phyloP scores from a whole-genome alignment of 2,797 vertebrate species.

The Thalassophryne amazonica region DNA sequence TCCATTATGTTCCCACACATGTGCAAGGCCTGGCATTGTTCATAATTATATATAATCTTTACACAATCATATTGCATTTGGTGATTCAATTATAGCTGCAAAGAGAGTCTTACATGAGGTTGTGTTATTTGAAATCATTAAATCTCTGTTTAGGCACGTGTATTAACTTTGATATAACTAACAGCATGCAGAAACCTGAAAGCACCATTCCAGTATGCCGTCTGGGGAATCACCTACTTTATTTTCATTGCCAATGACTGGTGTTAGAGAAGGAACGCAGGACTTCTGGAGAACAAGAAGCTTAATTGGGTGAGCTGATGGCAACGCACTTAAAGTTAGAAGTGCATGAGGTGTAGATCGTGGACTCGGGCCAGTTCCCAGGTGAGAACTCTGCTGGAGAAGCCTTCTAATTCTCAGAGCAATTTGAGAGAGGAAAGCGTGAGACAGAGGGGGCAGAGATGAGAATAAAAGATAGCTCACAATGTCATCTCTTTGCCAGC shows the following conservation, averaged over 20 bases:
- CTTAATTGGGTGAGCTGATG: constrained; percentile 80
- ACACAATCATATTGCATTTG: no score
- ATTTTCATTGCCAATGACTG: constrained; percentile 68
- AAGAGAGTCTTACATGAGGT: constrained; percentile 7
- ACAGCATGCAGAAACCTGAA: constrained; percentile 13
- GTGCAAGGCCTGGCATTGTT: constrained; percentile 6
- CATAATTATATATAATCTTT: constrained; percentile 54
- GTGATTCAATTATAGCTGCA: no score
- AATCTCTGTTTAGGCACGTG: constrained; percentile 31
- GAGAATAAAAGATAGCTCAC: constrained; percentile 52
- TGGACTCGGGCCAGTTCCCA: constrained; percentile 71
- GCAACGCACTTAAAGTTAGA: constrained; percentile 71
- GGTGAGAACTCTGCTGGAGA: constrained; percentile 68
- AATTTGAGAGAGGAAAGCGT: constrained; percentile 72
- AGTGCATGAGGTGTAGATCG: constrained; percentile 72
- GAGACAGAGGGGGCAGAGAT: neutral
- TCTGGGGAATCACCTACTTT: constrained; percentile 39
- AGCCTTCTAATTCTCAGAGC: constrained; percentile 77
- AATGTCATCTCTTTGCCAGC: constrained; percentile 56
- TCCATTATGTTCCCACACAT: constrained; percentile 9
- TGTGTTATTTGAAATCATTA: constrained; percentile 28
- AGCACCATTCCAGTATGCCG: constrained; percentile 17
- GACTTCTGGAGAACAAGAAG: constrained; percentile 53
- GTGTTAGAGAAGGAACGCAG: constrained; percentile 44
- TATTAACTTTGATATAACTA: constrained; percentile 33